These are phyloP conservation scores for Cecropterus lyciades DNA, from an alignment of 1,140 invertebrate species.

Conservation along the genomic window DNA sequence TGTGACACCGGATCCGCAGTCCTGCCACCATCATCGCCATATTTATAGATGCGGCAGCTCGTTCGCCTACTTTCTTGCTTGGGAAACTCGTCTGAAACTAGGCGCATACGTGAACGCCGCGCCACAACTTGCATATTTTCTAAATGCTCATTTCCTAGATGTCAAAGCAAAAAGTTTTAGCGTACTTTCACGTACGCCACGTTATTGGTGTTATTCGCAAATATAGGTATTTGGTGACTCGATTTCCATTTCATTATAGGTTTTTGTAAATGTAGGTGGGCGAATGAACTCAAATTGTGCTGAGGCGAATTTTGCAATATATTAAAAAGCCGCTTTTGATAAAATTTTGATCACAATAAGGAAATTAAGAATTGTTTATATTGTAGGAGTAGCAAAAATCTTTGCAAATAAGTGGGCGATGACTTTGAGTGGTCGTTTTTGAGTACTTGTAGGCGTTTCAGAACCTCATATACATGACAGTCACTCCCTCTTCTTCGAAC, in stretches of 20 bases:
- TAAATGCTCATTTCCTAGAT: slow-evolving; percentile 49
- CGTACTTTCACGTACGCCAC: slow-evolving; percentile 26
- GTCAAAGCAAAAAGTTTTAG: slow-evolving; percentile 31
- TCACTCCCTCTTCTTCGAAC: too few relatives aligned
- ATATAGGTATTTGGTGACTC: slow-evolving; percentile 7
- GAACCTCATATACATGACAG: too few relatives aligned
- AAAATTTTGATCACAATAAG: too few relatives aligned
- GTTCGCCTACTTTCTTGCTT: slow-evolving; percentile 70
- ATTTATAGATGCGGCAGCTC: slow-evolving; percentile 39
- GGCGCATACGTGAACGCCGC: slow-evolving; percentile 52
- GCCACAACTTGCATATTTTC: slow-evolving; percentile 59
- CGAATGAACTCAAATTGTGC: slow-evolving; percentile 2
- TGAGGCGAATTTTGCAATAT: not conserved
- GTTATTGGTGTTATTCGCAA: slow-evolving; percentile 10
- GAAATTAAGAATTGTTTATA: too few relatives aligned
- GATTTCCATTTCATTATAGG: slow-evolving; percentile 14
- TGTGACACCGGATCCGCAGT: slow-evolving; percentile 23
- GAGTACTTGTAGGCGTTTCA: too few relatives aligned
- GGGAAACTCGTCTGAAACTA: slow-evolving; percentile 68
- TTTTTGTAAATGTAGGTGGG: slow-evolving; percentile 3
- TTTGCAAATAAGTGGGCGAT: too few relatives aligned
- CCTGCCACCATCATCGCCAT: slow-evolving; percentile 31
- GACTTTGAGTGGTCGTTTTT: too few relatives aligned
- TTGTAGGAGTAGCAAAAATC: too few relatives aligned
- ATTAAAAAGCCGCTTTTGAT: not conserved